A percentile compares a stretch with the other conserved stretches of the same genome.
Evolutionary conservation across 2,888 invertebrate genomes (phyloP).

Genomic region (Mythimna albipuncta): DNA sequence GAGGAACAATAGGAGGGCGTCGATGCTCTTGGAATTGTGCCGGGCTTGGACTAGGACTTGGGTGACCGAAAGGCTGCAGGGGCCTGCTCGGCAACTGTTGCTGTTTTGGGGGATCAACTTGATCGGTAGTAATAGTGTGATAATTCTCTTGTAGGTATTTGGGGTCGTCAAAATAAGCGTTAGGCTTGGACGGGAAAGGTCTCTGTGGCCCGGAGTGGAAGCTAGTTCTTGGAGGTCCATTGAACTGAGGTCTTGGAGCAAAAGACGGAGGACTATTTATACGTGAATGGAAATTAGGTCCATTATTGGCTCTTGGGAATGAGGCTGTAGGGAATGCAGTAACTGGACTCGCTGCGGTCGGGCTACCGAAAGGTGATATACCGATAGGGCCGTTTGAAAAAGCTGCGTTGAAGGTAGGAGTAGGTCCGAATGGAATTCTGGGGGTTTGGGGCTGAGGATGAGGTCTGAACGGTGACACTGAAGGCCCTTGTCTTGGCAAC

Average conservation of each 20-base stretch:
- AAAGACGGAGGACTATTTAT: slow-evolving; percentile 77
- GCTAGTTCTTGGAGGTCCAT: slow-evolving; percentile 82
- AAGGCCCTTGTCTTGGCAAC: slow-evolving; percentile 84
- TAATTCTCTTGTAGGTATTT: slow-evolving; percentile 90
- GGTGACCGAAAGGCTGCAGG: slow-evolving; percentile 80
- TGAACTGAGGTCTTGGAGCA: slow-evolving; percentile 80
- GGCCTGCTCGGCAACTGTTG: slow-evolving; percentile 81
- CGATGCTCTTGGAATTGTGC: slow-evolving; percentile 81
- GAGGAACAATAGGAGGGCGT: slow-evolving; percentile 79
- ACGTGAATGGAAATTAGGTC: slow-evolving; percentile 78
- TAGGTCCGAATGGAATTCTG: slow-evolving; percentile 80
- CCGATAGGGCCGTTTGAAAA: slow-evolving; percentile 80
- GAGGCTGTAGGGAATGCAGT: slow-evolving; percentile 74
- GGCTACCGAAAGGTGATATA: slow-evolving; percentile 76
- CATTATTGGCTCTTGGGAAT: slow-evolving; percentile 79
- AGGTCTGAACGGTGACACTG: slow-evolving; percentile 82
- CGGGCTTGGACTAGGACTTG: slow-evolving; percentile 79
- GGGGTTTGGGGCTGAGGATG: slow-evolving; percentile 72
- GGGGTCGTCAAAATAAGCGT: slow-evolving; percentile 86
- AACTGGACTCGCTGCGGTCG: slow-evolving; percentile 79
- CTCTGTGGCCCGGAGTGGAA: slow-evolving; percentile 90
- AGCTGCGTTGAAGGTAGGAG: slow-evolving; percentile 75
- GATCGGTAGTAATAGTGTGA: slow-evolving; percentile 88
- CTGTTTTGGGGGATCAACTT: slow-evolving; percentile 85
- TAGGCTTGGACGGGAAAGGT: slow-evolving; percentile 86